Conservation (phyloP, 2,797 vertebrate genomes). For the Eremophila alpestris region DNA sequence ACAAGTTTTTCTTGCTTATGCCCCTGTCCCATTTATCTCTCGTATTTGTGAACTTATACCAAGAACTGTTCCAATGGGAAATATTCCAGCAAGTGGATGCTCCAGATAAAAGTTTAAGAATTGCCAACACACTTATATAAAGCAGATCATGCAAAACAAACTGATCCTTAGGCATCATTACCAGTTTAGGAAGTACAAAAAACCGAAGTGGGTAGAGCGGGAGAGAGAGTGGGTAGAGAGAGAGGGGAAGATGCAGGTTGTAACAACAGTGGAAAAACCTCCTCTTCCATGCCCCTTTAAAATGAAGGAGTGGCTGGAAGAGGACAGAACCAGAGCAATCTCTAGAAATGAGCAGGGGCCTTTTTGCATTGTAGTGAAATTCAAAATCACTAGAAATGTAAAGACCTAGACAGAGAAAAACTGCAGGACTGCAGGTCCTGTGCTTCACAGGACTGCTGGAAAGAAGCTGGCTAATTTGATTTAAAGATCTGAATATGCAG, state of each 20-base stretch:
- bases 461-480: background rate
- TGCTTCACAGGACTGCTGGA: background rate
- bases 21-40: background rate
- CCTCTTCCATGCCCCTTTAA: background rate
- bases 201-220: background rate
- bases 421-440: too few species aligned
- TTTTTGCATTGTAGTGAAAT: conserved; percentile 43
- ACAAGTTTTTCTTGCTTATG: conserved; percentile 53
- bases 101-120: conserved; percentile 50
- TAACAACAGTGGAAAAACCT: background rate
- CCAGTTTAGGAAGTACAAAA: background rate
- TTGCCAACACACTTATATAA: conserved; percentile 33
- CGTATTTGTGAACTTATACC: conserved; percentile 23
- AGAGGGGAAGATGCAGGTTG: background rate
- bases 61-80: conserved; percentile 20
- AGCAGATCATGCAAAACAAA: background rate
- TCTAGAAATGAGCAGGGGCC: conserved; percentile 4
- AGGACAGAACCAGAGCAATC: background rate
- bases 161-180: background rate
- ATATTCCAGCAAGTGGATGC: conserved; percentile 22
- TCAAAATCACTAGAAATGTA: conserved; percentile 18
- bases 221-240: background rate
- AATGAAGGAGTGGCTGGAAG: background rate
- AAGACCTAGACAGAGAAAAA: background rate
- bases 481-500: background rate